phyloP scores from a whole-genome alignment of 2,113 vertebrate genomes.

The Protomyctophum bolini region DNA sequence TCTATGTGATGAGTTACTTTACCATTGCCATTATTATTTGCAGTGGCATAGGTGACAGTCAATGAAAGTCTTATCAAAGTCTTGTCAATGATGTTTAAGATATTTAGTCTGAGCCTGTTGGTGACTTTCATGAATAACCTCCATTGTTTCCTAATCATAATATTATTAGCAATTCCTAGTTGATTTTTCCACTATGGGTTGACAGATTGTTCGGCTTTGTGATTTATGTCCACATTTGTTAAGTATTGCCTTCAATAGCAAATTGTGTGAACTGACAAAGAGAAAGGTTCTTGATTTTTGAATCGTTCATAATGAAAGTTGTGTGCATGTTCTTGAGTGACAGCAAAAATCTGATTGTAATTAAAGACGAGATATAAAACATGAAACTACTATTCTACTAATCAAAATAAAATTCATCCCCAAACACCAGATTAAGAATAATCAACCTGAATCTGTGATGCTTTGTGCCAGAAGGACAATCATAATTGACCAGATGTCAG shows the following conservation, averaged over 20 bases:
- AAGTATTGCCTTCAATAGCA: conserved; percentile 61
- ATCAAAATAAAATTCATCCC: conserved; percentile 38
- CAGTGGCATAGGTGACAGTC: too few relatives aligned
- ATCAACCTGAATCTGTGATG: conserved; percentile 13
- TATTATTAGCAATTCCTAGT: conserved; percentile 3
- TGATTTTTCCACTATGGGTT: conserved; percentile 37
- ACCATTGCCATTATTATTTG: too few relatives aligned
- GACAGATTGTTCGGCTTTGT: conserved; percentile 29
- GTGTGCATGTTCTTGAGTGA: conserved; percentile 54
- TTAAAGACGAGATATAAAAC: conserved; percentile 30
- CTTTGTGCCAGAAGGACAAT: conserved; percentile 9
- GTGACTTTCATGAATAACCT: not conserved
- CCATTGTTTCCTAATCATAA: conserved; percentile 9
- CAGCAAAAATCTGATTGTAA: conserved; percentile 21
- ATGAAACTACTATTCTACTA: not conserved
- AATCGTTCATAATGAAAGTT: conserved; percentile 26
- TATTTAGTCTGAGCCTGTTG: too few relatives aligned
- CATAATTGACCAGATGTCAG: conserved; percentile 1
- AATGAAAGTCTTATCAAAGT: too few relatives aligned
- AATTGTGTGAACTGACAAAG: conserved; percentile 19
- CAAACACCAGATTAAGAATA: conserved; percentile 7
- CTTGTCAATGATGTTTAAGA: too few relatives aligned
- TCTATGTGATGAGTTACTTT: too few relatives aligned
- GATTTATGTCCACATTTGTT: conserved; percentile 49
- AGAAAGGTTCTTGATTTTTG: conserved; percentile 12